These are phyloP conservation scores for Cervus canadensis DNA, from an alignment of 2,113 vertebrate genomes.

Conservation along the genomic window DNA sequence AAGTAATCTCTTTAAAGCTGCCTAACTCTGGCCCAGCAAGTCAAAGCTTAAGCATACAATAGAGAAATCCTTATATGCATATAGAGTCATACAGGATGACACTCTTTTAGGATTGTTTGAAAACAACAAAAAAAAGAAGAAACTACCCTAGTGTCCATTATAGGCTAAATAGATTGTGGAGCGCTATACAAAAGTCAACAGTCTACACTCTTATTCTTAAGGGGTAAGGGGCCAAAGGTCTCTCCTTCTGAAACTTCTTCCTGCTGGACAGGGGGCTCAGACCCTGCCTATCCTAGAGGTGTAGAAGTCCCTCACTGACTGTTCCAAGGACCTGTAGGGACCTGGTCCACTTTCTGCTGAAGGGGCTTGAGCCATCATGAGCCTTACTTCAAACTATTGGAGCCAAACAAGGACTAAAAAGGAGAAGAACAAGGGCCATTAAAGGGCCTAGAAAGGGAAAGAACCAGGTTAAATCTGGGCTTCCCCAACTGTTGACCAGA, in stretches of 20 bases:
- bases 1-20: conserved; percentile 18
- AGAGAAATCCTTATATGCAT: not conserved
- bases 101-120: not conserved
- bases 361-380: not conserved
- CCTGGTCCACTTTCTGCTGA: not conserved
- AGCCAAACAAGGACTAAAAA: not conserved
- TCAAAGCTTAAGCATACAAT: not conserved
- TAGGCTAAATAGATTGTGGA: not conserved
- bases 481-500: not conserved
- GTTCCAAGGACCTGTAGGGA: not conserved
- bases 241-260: not conserved
- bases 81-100: not conserved
- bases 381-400: not conserved
- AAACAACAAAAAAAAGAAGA: not conserved
- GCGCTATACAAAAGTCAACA: not conserved
- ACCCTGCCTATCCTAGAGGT: not conserved
- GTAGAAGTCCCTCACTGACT: not conserved
- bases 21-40: not conserved
- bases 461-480: not conserved
- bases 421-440: not conserved
- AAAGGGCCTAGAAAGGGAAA: not conserved
- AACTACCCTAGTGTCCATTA: not conserved
- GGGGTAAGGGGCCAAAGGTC: not conserved
- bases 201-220: not conserved
- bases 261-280: not conserved